Base-by-base conservation (phyloP, 2,113 vertebrate genomes). In the Rhagologus leucostigma region DNA sequence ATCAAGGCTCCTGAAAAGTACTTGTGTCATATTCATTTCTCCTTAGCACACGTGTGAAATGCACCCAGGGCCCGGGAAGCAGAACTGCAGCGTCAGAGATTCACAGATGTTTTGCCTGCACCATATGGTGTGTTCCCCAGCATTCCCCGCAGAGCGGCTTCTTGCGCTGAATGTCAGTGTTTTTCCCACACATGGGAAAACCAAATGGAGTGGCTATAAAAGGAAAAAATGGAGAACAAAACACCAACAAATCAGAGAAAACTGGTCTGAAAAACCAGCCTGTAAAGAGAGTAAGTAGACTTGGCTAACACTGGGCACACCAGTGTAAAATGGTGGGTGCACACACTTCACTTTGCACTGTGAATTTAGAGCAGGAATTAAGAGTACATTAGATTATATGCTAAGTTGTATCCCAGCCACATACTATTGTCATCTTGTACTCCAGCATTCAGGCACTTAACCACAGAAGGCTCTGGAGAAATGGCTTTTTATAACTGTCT, bases 41-140 rank as follows among this genome's bases (percentile, higher is more conserved):
- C 70, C 70, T 62, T 37, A 84, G 92, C 67, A 84, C 7, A 14
- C 1, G 1, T 79, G 92, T 68, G 81, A 93, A 94, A 76, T 17
- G 56, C 71, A 35, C n/a, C 53, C 59, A 5, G 67, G 84, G 86
- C 82, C 80, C 0, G 0, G 20, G 71, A 49, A 88, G 64, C 89
- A 93, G 95, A 96, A 88, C 86, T 94, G 87, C 91, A 87, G 91
- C 5, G 15, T 95, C 93, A 94, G 91, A 94, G 94, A 94, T 67
- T 73, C 95, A n/a, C 95, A 96, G 93, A 92, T 91, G 91, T 96
- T 94, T 46, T 1, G 16, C 84, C 91, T 41, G 55, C 75, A 19
- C 96, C 96, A 96, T 97, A 95, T 95, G 97, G 95, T n/a, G 30
- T 10, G 0, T 60, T 78, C 79, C 71, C 85, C 94, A 88, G 63